phyloP scores from a whole-genome alignment of 2,888 invertebrate genomes.

The Epinotia nisella region DNA sequence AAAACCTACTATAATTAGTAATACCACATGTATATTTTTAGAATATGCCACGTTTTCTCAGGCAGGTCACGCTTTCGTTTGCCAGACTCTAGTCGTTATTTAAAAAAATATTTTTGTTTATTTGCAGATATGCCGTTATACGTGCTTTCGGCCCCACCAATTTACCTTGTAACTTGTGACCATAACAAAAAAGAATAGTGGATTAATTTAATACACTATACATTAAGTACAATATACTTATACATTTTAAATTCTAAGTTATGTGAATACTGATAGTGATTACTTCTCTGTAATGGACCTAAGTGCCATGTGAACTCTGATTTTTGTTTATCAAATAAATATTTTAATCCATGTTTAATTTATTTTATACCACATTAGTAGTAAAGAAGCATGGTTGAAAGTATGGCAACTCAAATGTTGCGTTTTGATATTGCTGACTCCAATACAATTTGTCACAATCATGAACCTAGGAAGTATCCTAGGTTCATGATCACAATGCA shows the following conservation, averaged over 20 bases:
- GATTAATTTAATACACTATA: neutral
- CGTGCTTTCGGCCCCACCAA: slow-evolving; percentile 67
- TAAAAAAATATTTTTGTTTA: slow-evolving; percentile 24
- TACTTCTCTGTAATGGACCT: neutral
- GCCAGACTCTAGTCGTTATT: neutral
- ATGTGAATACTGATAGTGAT: neutral
- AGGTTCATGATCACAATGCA: too few species aligned
- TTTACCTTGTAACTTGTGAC: slow-evolving; percentile 71
- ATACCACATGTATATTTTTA: too few species aligned
- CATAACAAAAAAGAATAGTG: slow-evolving; percentile 51
- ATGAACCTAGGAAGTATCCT: too few species aligned
- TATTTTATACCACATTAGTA: slow-evolving; percentile 29
- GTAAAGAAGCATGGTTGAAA: neutral
- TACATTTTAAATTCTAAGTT: neutral
- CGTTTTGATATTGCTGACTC: slow-evolving; percentile 24
- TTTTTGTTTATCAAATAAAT: neutral
- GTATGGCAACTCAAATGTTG: slow-evolving; percentile 2
- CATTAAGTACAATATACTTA: neutral
- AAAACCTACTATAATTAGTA: too few species aligned
- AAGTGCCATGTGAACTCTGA: slow-evolving; percentile 8
- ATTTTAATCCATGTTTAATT: neutral
- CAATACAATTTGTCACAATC: too few species aligned
- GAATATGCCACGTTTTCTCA: too few species aligned
- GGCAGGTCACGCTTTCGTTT: too few species aligned
- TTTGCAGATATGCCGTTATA: slow-evolving; percentile 68